Conservation (phyloP, 2,113 vertebrate species). For the Pedionomus torquatus region DNA sequence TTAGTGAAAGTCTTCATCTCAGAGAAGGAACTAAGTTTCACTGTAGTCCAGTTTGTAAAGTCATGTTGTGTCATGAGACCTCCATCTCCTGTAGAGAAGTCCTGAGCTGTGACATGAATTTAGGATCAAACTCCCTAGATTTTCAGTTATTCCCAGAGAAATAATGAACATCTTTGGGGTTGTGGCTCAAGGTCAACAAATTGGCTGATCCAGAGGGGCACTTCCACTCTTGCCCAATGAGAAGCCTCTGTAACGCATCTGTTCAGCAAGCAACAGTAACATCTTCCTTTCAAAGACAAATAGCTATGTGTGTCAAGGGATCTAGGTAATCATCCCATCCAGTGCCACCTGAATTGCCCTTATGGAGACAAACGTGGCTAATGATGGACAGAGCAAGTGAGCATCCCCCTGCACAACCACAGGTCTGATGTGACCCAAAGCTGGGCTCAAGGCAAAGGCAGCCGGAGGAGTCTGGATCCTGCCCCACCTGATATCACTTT, state of each 20-base stretch:
- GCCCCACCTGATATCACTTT: conserved; percentile 92
- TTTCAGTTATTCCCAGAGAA: background rate
- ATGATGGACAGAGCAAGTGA: background rate
- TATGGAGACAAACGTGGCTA: background rate
- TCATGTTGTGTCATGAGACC: background rate
- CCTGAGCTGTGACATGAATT: background rate
- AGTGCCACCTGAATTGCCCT: background rate
- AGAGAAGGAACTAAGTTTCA: background rate
- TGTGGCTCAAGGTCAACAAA: background rate
- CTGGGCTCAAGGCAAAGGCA: background rate
- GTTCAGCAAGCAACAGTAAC: background rate
- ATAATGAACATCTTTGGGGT: background rate
- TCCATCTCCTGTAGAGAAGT: background rate
- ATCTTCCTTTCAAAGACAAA: background rate
- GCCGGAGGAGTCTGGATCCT: background rate
- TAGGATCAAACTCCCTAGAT: background rate
- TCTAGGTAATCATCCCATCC: background rate
- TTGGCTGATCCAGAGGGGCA: background rate
- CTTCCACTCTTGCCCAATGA: background rate
- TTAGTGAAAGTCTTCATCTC: background rate
- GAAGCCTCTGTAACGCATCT: background rate
- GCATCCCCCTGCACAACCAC: background rate
- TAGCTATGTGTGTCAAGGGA: background rate
- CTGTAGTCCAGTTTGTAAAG: background rate
- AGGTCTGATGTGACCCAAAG: background rate